Conservation (phyloP, 2,888 invertebrate species). For the Meteorus colon region DNA sequence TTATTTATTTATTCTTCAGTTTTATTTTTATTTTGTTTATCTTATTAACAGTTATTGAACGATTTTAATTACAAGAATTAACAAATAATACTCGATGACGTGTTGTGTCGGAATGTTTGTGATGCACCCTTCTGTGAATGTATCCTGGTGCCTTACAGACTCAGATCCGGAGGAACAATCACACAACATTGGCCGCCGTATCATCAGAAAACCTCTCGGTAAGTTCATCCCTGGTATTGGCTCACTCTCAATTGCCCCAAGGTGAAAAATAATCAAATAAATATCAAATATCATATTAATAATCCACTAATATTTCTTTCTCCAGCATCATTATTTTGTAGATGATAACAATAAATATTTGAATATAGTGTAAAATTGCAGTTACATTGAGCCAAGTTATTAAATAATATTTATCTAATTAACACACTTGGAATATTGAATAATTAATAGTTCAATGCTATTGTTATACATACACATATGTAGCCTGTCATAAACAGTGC, state of each 20-base stretch:
- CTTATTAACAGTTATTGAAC: slow-evolving; percentile 27
- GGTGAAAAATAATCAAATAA: not conserved
- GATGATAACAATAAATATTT: not conserved
- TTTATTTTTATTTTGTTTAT: slow-evolving; percentile 6
- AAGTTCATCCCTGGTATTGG: slow-evolving; percentile 65
- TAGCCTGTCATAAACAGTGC: not conserved
- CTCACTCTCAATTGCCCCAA: slow-evolving; percentile 38
- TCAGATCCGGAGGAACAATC: slow-evolving; percentile 73
- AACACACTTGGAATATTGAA: not conserved
- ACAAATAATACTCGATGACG: slow-evolving; percentile 67
- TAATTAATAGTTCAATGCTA: not conserved
- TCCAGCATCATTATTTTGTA: not conserved
- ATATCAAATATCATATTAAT: too few species aligned
- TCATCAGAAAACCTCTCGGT: slow-evolving; percentile 78
- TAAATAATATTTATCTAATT: not conserved
- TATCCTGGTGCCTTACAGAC: slow-evolving; percentile 72
- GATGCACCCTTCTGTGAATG: slow-evolving; percentile 72
- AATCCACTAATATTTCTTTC: slow-evolving; percentile 5
- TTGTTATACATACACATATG: not conserved
- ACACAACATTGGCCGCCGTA: slow-evolving; percentile 71
- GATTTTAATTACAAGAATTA: slow-evolving; percentile 43
- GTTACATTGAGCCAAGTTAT: slow-evolving; percentile 6
- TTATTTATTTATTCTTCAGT: slow-evolving; percentile 12
- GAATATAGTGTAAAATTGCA: not conserved
- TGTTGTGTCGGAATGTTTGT: slow-evolving; percentile 72